Percentiles rank a stretch among this genome's conserved stretches.
Evolutionary conservation across 2,797 vertebrate species (phyloP).

Genomic region (Monodelphis domestica): DNA sequence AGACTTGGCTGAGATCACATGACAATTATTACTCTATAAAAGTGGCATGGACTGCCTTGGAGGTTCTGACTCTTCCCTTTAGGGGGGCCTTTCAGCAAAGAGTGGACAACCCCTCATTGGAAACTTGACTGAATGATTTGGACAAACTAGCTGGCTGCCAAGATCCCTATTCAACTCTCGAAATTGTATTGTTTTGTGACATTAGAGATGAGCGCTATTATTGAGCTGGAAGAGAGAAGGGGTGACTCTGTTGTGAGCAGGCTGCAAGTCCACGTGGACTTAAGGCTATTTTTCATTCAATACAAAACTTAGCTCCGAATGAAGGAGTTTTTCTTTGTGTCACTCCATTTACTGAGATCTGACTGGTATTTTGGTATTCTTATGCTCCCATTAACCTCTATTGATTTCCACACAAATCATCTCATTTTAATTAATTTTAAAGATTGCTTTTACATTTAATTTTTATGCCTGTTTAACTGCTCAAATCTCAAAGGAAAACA

Average conservation of each 20-base stretch:
- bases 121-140: not conserved
- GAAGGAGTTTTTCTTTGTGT: not conserved
- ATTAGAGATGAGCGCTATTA: not conserved
- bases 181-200: not conserved
- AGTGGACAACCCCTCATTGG: not conserved
- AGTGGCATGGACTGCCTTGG: not conserved
- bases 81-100: not conserved
- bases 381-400: not conserved
- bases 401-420: constrained; percentile 14
- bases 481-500: not conserved
- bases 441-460: not conserved
- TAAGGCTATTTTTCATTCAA: not conserved
- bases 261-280: not conserved
- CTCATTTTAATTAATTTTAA: constrained; percentile 9
- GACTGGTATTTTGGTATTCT: not conserved
- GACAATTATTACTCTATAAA: too few relatives aligned
- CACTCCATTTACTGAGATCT: not conserved
- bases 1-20: too few relatives aligned
- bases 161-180: not conserved
- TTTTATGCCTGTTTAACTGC: not conserved
- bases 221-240: not conserved
- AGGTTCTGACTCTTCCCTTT: too few relatives aligned
- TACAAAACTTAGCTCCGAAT: not conserved
- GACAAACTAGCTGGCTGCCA: not conserved
- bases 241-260: not conserved